Base-by-base conservation (phyloP, 2,797 vertebrate species). In the Crypturellus tataupa region DNA sequence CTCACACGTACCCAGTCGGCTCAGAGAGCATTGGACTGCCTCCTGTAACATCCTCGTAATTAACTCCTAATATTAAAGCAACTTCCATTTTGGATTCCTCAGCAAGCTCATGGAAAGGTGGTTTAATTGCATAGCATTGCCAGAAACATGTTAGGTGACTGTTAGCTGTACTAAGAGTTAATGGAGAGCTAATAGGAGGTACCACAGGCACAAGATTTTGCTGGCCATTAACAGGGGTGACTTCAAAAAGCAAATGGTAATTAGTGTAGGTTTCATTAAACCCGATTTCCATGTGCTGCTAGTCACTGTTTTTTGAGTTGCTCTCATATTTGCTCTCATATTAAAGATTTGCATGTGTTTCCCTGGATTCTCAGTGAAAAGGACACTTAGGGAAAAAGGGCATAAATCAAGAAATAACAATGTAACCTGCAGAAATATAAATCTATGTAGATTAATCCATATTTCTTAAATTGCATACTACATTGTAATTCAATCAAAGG, bases 401-500 rank as follows among this genome's bases (percentile, higher is more conserved):
- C 71, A 95, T 94, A 91, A 97, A 97, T 95, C 94, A 96, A 80
- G 93, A 97, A 94, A 95, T 96, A 97, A 90, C 90, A 89, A 77
- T 95, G 95, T 96, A 94, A 98, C 87, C 68, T 97, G 90, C 92
- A 96, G 91, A 97, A 96, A 97, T 97, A 96, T 97, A 96, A 97
- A 97, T 95, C 96, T 97, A 80, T 94, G 93, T 96, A 96, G 95
- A 96, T 97, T 94, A 97, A 97, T 96, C 93, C 42, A 3, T 87
- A 93, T 84, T 97, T 92, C 92, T 93, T 93, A 95, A 97, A 95
- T 97, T 96, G 92, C 94, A 76, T 94, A 53, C 77, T 91, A 94
- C 93, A 96, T 97, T 96, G 77, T 96, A 97, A 97, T 97, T 97
- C 92, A 97, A 80, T 97, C 94, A 96, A 96, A 89, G 93, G 92